Percentiles rank a stretch among this genome's conserved stretches.
Evolutionary conservation across 2,797 vertebrate species (phyloP).

Genomic region (Acridotheres tristis): DNA sequence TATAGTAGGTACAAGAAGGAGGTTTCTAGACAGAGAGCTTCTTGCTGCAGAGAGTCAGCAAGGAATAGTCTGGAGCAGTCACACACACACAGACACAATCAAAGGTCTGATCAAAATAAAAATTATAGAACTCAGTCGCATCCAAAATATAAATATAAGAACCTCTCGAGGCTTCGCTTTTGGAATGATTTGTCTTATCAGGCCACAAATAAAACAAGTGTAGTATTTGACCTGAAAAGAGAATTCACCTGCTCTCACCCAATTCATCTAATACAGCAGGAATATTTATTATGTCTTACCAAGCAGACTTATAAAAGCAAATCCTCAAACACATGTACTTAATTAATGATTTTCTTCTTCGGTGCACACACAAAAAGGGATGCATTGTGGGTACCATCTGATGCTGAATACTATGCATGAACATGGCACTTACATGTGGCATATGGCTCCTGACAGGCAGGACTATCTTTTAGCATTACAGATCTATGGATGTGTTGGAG

Average conservation of each 20-base stretch:
- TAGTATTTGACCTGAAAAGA: neutral
- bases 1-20: conserved; percentile 59
- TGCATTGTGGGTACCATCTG: neutral
- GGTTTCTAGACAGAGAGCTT: neutral
- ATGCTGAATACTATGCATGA: neutral
- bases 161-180: neutral
- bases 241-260: neutral
- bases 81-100: neutral
- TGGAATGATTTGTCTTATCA: neutral
- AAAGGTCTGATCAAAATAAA: neutral
- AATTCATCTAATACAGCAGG: neutral
- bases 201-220: neutral
- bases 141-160: neutral
- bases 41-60: conserved; percentile 65
- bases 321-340: neutral
- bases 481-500: neutral
- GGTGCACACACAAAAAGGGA: neutral
- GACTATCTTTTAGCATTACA: neutral
- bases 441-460: neutral
- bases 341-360: neutral
- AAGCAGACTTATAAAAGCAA: conserved; percentile 1
- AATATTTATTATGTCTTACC: neutral
- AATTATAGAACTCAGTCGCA: neutral
- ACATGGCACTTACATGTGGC: neutral
- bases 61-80: neutral